phyloP scores from a whole-genome alignment of 2,888 invertebrate species.

The Chrysolina oricalcia region DNA sequence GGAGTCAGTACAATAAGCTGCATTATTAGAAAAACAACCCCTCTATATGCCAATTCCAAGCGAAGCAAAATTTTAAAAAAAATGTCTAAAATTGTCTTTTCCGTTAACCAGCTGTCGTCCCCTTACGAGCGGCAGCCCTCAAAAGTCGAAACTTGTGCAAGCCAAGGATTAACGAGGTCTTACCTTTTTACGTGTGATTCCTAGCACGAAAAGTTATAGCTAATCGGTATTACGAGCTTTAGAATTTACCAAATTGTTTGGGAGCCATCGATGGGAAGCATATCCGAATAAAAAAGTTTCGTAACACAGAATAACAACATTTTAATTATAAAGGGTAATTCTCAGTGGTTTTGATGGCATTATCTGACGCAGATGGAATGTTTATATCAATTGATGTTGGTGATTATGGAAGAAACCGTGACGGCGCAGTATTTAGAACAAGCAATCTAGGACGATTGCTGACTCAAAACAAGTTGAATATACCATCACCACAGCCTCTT shows the following conservation, averaged over 20 bases:
- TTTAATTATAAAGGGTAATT: slow-evolving; percentile 32
- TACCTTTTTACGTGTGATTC: too few species aligned
- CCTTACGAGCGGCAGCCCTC: too few species aligned
- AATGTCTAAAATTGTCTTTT: too few species aligned
- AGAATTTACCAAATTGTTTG: slow-evolving; percentile 27
- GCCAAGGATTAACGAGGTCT: too few species aligned
- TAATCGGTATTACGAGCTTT: slow-evolving; percentile 29
- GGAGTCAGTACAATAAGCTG: too few species aligned
- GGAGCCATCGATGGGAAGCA: slow-evolving; percentile 15
- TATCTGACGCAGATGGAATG: slow-evolving; percentile 21
- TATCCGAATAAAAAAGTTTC: slow-evolving; percentile 18
- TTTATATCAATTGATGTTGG: slow-evolving; percentile 32
- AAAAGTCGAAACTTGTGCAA: too few species aligned
- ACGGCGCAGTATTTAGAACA: slow-evolving; percentile 27
- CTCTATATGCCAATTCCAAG: slow-evolving; percentile 24
- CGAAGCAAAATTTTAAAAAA: slow-evolving; percentile 1
- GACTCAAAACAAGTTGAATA: slow-evolving; percentile 21
- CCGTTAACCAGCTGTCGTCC: too few species aligned
- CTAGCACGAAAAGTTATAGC: slow-evolving; percentile 31
- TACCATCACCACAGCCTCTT: slow-evolving; percentile 19
- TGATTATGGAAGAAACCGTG: slow-evolving; percentile 33
- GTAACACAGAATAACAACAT: slow-evolving; percentile 5
- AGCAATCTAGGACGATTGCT: slow-evolving; percentile 21
- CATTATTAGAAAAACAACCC: too few species aligned
- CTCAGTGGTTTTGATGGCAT: slow-evolving; percentile 27